A percentile compares a stretch with the other conserved stretches of the same genome.
Evolutionary conservation across 2,888 invertebrate genomes (phyloP).

Genomic region (Dryadula phaetusa): DNA sequence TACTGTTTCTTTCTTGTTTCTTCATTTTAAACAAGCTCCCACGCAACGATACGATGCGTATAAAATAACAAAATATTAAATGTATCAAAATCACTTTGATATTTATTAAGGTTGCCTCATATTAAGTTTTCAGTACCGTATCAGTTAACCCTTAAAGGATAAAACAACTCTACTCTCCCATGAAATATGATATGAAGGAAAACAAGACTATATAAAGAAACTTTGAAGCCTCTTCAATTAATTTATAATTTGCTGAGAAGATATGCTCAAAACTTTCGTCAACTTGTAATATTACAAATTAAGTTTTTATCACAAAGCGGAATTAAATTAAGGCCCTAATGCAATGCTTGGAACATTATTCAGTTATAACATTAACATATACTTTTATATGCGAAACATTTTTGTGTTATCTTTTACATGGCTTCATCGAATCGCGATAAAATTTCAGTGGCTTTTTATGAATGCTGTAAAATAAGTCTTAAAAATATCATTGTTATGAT

Average conservation of each 20-base stretch:
- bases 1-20: too few species aligned
- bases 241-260: constrained; percentile 8
- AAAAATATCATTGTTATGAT: not conserved
- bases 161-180: not conserved
- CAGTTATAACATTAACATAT: not conserved
- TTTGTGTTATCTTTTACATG: not conserved
- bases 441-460: not conserved
- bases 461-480: not conserved
- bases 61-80: not conserved
- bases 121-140: not conserved
- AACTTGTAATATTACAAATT: not conserved
- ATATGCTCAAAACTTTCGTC: not conserved
- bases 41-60: too few species aligned
- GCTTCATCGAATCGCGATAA: not conserved
- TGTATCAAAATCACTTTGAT: not conserved
- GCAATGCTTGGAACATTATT: not conserved
- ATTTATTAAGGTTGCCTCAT: not conserved
- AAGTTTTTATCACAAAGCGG: not conserved
- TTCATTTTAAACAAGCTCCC: too few species aligned
- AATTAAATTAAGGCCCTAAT: not conserved
- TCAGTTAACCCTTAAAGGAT: not conserved
- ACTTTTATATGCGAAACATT: not conserved
- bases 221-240: constrained; percentile 8
- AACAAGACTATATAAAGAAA: not conserved
- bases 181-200: constrained; percentile 13